phyloP scores from a whole-genome alignment of 2,797 vertebrate species.

The Coccyzus lansbergi region DNA sequence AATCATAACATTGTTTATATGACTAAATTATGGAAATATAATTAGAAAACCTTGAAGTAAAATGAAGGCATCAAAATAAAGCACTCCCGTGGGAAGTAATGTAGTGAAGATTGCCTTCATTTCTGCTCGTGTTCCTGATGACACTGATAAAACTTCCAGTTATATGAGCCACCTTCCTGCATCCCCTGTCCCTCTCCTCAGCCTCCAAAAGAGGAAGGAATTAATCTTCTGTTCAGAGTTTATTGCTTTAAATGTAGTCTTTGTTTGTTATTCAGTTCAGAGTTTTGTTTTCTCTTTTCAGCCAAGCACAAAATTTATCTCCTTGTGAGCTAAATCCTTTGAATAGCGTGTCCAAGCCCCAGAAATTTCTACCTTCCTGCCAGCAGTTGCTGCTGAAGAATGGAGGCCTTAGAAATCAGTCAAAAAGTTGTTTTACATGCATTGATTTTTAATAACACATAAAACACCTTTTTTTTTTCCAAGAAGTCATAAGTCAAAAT shows the following conservation, averaged over 20 bases:
- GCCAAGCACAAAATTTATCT: not conserved
- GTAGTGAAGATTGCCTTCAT: not conserved
- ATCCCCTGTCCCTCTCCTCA: not conserved
- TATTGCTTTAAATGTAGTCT: not conserved
- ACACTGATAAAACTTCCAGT: not conserved
- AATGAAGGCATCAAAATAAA: not conserved
- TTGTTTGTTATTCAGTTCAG: not conserved
- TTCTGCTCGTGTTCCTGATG: not conserved
- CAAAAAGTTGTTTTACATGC: rapidly evolving
- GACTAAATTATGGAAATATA: not conserved
- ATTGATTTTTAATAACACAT: not conserved
- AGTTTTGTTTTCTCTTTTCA: not conserved
- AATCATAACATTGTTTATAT: not conserved
- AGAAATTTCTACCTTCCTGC: not conserved
- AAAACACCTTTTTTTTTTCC: not conserved
- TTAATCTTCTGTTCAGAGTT: not conserved
- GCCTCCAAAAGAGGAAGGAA: not conserved
- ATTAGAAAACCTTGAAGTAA: slow-evolving; percentile 8
- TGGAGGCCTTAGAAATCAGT: not conserved
- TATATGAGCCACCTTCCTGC: not conserved
- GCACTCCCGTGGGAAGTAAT: not conserved
- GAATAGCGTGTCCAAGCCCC: not conserved
- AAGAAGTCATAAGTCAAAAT: not conserved
- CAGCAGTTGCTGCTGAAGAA: not conserved
- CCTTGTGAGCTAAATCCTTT: not conserved